Evolutionary conservation across 2,888 invertebrate genomes (phyloP).

Genomic region (Graphium colonna): DNA sequence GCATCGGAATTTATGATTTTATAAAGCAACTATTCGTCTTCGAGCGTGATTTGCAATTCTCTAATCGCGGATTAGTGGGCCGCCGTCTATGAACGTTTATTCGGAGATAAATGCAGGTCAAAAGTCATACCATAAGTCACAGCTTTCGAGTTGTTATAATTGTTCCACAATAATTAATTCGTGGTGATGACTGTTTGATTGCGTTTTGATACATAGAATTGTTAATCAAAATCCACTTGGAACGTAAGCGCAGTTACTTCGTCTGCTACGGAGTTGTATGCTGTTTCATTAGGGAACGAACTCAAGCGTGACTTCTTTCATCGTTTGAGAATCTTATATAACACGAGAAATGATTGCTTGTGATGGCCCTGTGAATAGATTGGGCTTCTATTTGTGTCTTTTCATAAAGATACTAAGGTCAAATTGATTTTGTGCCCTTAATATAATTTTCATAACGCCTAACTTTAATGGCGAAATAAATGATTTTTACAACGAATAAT

Average conservation of each 20-base stretch:
- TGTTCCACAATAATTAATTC: conserved; percentile 54
- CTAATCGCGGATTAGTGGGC: conserved; percentile 10
- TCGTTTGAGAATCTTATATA: conserved; percentile 6
- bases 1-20: too few relatives aligned
- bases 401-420: neutral
- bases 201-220: conserved; percentile 54
- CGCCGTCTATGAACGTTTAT: conserved; percentile 17
- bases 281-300: conserved; percentile 39
- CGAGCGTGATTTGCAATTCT: conserved; percentile 21
- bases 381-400: neutral
- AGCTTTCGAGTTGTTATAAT: conserved; percentile 43
- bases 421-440: conserved; percentile 12
- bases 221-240: conserved; percentile 49
- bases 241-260: conserved; percentile 31
- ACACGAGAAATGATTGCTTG: neutral
- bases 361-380: neutral
- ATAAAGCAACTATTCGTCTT: neutral
- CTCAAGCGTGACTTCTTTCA: neutral
- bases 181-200: conserved; percentile 59
- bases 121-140: conserved; percentile 38
- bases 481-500: too few relatives aligned
- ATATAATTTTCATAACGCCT: neutral
- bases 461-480: neutral
- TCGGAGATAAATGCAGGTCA: conserved; percentile 34
- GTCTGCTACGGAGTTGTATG: conserved; percentile 37